Evolutionary conservation across 2,797 vertebrate genomes (phyloP).

Genomic region (Gadopsis bispinosus): DNA sequence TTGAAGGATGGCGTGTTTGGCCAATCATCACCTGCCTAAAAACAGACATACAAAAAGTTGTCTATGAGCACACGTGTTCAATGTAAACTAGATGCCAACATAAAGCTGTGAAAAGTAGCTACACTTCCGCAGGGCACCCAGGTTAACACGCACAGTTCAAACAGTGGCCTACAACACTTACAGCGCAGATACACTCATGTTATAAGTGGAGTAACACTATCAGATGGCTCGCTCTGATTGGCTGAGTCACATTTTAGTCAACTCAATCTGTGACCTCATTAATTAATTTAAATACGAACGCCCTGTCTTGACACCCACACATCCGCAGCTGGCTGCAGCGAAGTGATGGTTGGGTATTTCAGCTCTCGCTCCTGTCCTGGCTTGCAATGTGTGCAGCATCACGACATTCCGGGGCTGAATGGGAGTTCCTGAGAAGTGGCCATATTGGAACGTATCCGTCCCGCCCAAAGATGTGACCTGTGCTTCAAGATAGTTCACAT

Average conservation of each 20-base stretch:
- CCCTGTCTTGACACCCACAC: not conserved
- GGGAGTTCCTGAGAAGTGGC: slow-evolving; percentile 90
- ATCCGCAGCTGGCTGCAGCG: not conserved
- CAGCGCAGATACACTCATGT: not conserved
- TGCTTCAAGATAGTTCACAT: slow-evolving; percentile 38
- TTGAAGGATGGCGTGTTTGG: not conserved
- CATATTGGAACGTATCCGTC: slow-evolving; percentile 89
- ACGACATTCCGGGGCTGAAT: slow-evolving; percentile 78
- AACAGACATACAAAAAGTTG: not conserved
- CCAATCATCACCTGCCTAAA: not conserved
- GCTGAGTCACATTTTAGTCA: slow-evolving; percentile 3
- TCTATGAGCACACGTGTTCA: not conserved
- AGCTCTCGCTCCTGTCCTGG: slow-evolving; percentile 54
- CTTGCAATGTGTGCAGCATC: slow-evolving; percentile 50
- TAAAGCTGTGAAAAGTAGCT: not conserved
- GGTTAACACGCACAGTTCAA: not conserved
- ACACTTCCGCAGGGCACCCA: not conserved
- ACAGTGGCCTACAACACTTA: not conserved
- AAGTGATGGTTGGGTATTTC: not conserved
- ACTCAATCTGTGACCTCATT: slow-evolving; percentile 29
- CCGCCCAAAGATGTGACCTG: slow-evolving; percentile 49
- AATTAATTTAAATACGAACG: slow-evolving; percentile 27
- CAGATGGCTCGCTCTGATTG: slow-evolving; percentile 30
- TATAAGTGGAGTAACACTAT: not conserved
- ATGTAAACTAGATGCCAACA: not conserved